Percentiles rank a stretch among this genome's conserved stretches.
These are phyloP conservation scores for Heliangelus exortis DNA, from an alignment of 2,797 vertebrate species.

Conservation along the genomic window DNA sequence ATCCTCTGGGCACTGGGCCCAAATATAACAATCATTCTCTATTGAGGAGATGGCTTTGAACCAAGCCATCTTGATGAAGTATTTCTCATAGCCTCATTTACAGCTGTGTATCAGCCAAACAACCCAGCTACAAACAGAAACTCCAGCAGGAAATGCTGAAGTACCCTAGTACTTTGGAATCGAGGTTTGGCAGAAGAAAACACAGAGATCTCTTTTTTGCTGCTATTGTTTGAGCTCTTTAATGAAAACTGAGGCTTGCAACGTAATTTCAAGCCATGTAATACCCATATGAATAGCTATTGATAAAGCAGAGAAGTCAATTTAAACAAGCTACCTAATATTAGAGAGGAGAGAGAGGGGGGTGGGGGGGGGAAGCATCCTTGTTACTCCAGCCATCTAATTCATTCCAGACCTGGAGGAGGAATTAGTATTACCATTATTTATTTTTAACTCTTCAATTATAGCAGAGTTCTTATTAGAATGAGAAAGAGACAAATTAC, in stretches of 20 bases:
- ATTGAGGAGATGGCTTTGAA: constrained; percentile 47
- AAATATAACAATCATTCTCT: background rate
- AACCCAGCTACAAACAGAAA: constrained; percentile 5
- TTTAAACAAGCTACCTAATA: constrained; percentile 34
- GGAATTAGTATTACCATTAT: background rate
- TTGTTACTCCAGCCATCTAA: background rate
- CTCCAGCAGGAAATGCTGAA: constrained; percentile 17
- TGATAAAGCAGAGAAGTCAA: constrained; percentile 35
- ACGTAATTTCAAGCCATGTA: constrained; percentile 44
- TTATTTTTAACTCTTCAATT: background rate
- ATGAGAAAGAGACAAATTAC: background rate
- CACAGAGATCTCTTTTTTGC: constrained; percentile 30
- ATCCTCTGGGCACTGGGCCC: constrained; percentile 5
- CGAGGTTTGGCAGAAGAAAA: constrained; percentile 38
- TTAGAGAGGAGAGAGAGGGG: no score
- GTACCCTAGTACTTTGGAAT: background rate
- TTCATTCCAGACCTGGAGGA: background rate
- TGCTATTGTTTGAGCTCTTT: constrained; percentile 24
- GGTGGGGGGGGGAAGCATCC: no score
- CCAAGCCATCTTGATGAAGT: constrained; percentile 42
- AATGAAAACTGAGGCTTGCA: constrained; percentile 45
- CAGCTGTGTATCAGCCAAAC: constrained; percentile 43
- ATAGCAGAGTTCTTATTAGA: background rate
- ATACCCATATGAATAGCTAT: constrained; percentile 23
- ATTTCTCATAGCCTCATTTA: constrained; percentile 43